phyloP scores from a whole-genome alignment of 2,113 vertebrate species.

The Dicerorhinus sumatrensis region DNA sequence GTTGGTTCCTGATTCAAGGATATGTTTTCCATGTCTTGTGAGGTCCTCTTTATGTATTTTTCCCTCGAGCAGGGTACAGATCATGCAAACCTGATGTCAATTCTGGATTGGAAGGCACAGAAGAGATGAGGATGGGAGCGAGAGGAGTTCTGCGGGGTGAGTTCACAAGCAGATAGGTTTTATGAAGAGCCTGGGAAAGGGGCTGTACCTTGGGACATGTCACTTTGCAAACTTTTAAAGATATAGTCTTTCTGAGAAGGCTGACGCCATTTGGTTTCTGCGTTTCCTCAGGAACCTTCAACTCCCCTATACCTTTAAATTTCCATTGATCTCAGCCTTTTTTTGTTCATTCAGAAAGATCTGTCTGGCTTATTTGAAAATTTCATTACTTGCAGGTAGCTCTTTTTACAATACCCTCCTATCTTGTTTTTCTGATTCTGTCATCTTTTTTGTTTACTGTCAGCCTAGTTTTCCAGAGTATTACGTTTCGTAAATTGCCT shows the following conservation, averaged over 20 bases:
- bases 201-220: background rate
- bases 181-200: background rate
- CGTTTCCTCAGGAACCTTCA: background rate
- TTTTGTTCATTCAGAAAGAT: background rate
- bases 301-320: background rate
- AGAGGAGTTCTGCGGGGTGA: background rate
- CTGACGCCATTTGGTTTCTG: background rate
- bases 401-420: background rate
- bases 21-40: background rate
- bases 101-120: background rate
- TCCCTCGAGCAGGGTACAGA: background rate
- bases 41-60: background rate
- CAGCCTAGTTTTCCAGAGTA: background rate
- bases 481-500: background rate
- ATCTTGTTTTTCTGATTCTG: background rate
- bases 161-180: background rate
- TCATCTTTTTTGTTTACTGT: background rate
- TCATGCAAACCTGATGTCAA: background rate
- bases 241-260: background rate
- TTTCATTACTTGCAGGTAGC: background rate
- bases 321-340: background rate
- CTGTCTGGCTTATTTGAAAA: background rate
- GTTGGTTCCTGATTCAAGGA: background rate
- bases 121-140: background rate
- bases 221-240: background rate